Evolutionary conservation across 2,888 invertebrate species (phyloP), one percentile per base, ranked within the genome.

Genomic region (Scaptomyza tumidula): DNA sequence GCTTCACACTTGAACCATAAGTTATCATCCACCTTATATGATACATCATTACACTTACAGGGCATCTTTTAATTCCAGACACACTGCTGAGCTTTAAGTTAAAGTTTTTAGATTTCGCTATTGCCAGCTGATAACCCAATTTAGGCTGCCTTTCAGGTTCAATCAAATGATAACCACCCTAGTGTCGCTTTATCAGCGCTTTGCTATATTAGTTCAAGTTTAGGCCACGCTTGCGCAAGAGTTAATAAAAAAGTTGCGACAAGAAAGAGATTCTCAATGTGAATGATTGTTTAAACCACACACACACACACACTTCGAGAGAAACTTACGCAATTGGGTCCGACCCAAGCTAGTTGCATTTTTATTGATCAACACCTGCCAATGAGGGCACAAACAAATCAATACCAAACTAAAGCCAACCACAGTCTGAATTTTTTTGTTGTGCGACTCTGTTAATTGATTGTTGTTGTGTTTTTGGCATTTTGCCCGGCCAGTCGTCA

Each of bases 401-500:
- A 53, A 59, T 50, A n/a, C 33, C 14, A 31, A 56, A 31, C 6
- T 4, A 3, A 37, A 61, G 19, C 19, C 57, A 54, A 6, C 31
- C 29, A 27, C 48, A 53, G 37, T 6, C 19, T 57, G 41, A 56
- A 61, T 24, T 44, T 37, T 56, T 43, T 43, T 44, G 66, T 35
- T 35, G n/a, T 27, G 44, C 24, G 66, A 68, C 14, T 41, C 62
- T 85, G 83, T 82, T 85, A 88, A 89, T 85, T 85, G 88, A 89
- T 89, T 37, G 48, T 4, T 16, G 41, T 43, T 86, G 73, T 73
- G 56, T 84, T 9, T 89, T 84, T 84, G 89, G 89, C 88, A 86
- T 82, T 86, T 86, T 89, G 89, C 85, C 85, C 88, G 73, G 45
- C 80, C 65, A 77, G 73, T 84, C 86, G 89, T 72, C 87, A 61